Percentiles rank a stretch among this genome's conserved stretches.
Evolutionary conservation across 2,113 vertebrate genomes (phyloP).

Genomic region (Melanostigma gelatinosum): DNA sequence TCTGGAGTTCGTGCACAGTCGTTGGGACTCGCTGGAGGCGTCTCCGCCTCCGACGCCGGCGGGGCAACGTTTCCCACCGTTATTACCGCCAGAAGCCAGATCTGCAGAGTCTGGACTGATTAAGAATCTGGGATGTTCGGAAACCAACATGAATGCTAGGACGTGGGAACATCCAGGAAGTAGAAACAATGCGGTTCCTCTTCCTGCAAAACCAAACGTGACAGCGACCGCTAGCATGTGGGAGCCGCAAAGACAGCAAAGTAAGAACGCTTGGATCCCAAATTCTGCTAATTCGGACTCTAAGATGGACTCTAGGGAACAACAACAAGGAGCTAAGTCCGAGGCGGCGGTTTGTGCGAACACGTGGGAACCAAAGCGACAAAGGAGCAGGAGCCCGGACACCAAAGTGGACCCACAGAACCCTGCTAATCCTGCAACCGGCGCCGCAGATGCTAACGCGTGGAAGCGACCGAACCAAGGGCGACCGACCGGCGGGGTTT

Average conservation of each 20-base stretch:
- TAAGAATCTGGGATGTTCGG: neutral
- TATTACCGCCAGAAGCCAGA: neutral
- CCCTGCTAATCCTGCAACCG: neutral
- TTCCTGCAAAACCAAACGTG: neutral
- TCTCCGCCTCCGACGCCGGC: slow-evolving; percentile 18
- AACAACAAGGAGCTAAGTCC: neutral
- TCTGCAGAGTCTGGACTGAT: neutral
- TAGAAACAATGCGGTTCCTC: neutral
- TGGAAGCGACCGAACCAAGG: slow-evolving; percentile 13
- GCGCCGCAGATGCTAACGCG: neutral
- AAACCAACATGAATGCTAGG: neutral
- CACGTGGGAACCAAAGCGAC: slow-evolving; percentile 36
- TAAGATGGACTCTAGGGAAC: slow-evolving; percentile 8
- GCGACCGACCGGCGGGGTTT: neutral
- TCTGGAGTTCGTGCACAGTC: slow-evolving; percentile 64
- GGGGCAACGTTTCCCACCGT: neutral
- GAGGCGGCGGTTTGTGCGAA: neutral
- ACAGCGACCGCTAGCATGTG: neutral
- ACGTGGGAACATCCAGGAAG: slow-evolving; percentile 23
- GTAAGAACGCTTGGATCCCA: neutral
- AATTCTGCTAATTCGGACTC: neutral
- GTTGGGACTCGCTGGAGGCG: slow-evolving; percentile 32
- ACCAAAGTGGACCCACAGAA: slow-evolving; percentile 13
- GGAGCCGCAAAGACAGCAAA: slow-evolving; percentile 28
- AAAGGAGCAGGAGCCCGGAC: slow-evolving; percentile 20